These are phyloP conservation scores for Hydropsyche betteni DNA, from an alignment of 2,888 invertebrate genomes.

Conservation along the genomic window DNA sequence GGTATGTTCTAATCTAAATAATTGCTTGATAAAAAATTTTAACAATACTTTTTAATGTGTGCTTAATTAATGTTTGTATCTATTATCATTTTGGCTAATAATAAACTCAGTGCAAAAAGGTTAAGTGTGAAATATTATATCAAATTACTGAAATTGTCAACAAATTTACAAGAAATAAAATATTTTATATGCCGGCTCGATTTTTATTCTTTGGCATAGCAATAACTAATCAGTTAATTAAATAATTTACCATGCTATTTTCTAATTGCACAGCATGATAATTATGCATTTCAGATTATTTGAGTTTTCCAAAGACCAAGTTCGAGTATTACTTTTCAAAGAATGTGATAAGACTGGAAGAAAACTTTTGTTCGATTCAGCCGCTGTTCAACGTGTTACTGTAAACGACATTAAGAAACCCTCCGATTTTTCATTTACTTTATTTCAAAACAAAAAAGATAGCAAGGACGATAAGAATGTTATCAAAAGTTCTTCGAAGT, in stretches of 20 bases:
- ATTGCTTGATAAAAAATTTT: too few relatives aligned
- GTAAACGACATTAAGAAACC: conserved; percentile 54
- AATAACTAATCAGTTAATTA: conserved; percentile 17
- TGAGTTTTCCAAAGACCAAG: conserved; percentile 76
- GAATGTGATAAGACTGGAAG: conserved; percentile 87
- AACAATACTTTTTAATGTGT: too few relatives aligned
- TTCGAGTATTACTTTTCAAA: conserved; percentile 83
- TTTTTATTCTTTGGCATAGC: conserved; percentile 7
- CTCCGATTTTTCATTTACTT: conserved; percentile 29
- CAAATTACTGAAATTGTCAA: not conserved
- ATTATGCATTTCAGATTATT: conserved; percentile 64
- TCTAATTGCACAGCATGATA: conserved; percentile 45
- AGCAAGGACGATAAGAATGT: conserved; percentile 60
- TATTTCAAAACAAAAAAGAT: conserved; percentile 49
- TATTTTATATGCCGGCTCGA: not conserved
- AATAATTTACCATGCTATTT: conserved; percentile 3
- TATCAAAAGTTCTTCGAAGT: conserved; percentile 52
- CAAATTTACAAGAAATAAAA: not conserved
- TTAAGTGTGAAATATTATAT: not conserved
- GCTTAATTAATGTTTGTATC: not conserved
- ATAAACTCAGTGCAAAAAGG: not conserved
- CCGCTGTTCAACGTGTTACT: conserved; percentile 70
- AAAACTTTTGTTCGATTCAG: conserved; percentile 84
- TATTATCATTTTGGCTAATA: not conserved
- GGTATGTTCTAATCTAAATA: too few relatives aligned